A percentile compares a stretch with the other conserved stretches of the same genome.
Evolutionary conservation across 2,797 vertebrate genomes (phyloP).

Genomic region (Vespertilio murinus): DNA sequence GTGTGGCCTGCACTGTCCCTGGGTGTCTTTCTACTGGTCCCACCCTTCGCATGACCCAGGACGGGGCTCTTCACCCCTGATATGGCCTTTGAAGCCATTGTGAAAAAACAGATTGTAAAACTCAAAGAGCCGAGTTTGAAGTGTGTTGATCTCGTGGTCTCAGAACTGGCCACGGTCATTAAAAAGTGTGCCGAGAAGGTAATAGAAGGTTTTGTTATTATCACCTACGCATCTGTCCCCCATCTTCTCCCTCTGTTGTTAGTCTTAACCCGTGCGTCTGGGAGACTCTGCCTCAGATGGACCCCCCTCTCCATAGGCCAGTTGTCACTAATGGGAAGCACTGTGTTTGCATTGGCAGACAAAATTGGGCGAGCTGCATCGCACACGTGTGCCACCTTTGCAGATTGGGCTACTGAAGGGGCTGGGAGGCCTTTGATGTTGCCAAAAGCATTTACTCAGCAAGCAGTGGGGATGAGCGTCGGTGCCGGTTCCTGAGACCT

Average conservation of each 20-base stretch:
- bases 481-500: rapidly evolving
- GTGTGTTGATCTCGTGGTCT: slow-evolving; percentile 94
- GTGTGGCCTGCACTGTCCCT: slow-evolving; percentile 71
- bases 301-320: not conserved
- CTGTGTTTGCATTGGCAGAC: not conserved
- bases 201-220: slow-evolving; percentile 75
- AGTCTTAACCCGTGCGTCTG: slow-evolving; percentile 49
- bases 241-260: not conserved
- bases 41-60: slow-evolving; percentile 84
- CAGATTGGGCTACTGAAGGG: rapidly evolving
- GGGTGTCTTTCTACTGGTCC: slow-evolving; percentile 75
- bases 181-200: slow-evolving; percentile 94
- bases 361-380: rapidly evolving
- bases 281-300: slow-evolving; percentile 55
- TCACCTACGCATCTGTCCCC: not conserved
- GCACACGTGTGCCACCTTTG: rapidly evolving
- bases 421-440: not conserved
- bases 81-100: slow-evolving; percentile 94
- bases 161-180: slow-evolving; percentile 91
- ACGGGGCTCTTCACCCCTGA: slow-evolving; percentile 95
- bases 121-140: slow-evolving; percentile 95
- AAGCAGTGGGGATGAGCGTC: not conserved
- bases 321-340: too few species aligned
- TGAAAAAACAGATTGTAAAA: slow-evolving; percentile 96
- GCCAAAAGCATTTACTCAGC: not conserved